phyloP scores from a whole-genome alignment of 1,140 invertebrate species.

The Radopholus similis region DNA sequence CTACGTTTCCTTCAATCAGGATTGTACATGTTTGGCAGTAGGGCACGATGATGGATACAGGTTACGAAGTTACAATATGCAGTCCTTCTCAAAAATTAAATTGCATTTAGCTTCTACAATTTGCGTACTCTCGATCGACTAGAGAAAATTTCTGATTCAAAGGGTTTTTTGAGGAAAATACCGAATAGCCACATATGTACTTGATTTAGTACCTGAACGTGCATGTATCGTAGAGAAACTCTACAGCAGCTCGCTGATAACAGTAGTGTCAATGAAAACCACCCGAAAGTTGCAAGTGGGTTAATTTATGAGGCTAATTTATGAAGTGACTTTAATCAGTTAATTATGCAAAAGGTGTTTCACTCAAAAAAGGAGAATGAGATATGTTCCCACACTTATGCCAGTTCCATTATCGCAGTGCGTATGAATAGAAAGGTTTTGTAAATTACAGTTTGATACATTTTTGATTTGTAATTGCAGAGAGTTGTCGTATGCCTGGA shows the following conservation, averaged over 20 bases:
- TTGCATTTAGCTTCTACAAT: slow-evolving; percentile 35
- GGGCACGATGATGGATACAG: slow-evolving; percentile 49
- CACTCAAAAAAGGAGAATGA: slow-evolving; percentile 76
- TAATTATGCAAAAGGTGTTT: too few relatives aligned
- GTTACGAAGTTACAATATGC: too few relatives aligned
- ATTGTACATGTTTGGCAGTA: slow-evolving; percentile 32
- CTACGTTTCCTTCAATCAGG: slow-evolving; percentile 42
- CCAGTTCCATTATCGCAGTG: slow-evolving; percentile 90
- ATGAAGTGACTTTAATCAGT: too few relatives aligned
- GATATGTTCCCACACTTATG: slow-evolving; percentile 97
- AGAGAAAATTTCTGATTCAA: slow-evolving; percentile 40
- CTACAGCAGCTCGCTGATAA: slow-evolving; percentile 92
- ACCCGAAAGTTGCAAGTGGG: slow-evolving; percentile 90
- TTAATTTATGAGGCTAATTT: too few relatives aligned
- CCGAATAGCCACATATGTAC: not conserved
- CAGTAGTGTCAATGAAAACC: slow-evolving; percentile 82
- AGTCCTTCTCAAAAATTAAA: too few relatives aligned
- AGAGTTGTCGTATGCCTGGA: slow-evolving; percentile 93
- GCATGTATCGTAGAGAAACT: slow-evolving; percentile 88
- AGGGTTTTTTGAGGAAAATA: slow-evolving; percentile 1
- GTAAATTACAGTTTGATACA: not conserved
- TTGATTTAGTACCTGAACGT: slow-evolving; percentile 72
- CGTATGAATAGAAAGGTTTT: slow-evolving; percentile 85
- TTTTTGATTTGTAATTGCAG: slow-evolving; percentile 63
- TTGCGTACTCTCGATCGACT: slow-evolving; percentile 36